Evolutionary conservation across 2,797 vertebrate genomes (phyloP).

Genomic region (Manis javanica): DNA sequence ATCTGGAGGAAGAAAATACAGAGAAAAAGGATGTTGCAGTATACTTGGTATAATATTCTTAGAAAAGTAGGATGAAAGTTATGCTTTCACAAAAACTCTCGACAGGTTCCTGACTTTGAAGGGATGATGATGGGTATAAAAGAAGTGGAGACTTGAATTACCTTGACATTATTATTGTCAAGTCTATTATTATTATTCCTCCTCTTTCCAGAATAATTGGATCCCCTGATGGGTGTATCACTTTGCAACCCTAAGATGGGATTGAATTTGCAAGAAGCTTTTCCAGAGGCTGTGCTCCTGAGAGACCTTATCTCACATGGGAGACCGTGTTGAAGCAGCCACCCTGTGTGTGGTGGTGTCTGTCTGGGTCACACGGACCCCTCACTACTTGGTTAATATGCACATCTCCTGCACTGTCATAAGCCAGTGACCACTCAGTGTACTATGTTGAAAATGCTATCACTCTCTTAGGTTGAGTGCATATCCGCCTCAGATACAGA

Average conservation of each 20-base stretch:
- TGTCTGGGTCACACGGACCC: neutral
- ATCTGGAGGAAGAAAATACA: neutral
- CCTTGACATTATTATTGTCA: neutral
- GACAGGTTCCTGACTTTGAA: neutral
- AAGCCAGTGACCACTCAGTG: too few species aligned
- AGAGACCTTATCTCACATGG: neutral
- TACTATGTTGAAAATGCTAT: too few species aligned
- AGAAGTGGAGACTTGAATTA: neutral
- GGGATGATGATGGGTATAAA: neutral
- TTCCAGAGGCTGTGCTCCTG: neutral
- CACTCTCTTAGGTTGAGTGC: too few species aligned
- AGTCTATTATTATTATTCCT: neutral
- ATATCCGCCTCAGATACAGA: neutral
- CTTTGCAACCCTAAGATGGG: conserved; percentile 14
- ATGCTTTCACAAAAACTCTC: neutral
- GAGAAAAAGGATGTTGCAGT: neutral
- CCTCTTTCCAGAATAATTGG: neutral
- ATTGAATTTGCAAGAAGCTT: neutral
- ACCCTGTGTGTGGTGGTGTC: neutral
- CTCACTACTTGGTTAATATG: neutral
- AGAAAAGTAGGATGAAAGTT: neutral
- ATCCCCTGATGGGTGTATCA: neutral
- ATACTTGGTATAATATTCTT: neutral
- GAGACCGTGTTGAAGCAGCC: neutral
- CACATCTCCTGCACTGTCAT: too few species aligned